Conservation (phyloP, 2,888 invertebrate genomes). For the Nemurella pictetii region DNA sequence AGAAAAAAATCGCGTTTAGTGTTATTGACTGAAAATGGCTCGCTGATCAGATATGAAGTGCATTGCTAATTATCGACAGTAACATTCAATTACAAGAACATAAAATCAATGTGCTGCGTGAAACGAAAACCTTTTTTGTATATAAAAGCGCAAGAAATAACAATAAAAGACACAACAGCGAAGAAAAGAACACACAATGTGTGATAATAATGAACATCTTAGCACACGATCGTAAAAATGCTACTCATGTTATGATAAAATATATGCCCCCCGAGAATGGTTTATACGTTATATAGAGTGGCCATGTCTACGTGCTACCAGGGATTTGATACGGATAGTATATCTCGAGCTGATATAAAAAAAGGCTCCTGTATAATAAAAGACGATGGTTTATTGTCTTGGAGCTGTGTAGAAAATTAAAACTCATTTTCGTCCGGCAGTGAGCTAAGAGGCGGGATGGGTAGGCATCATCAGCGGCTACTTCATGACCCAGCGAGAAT, state of each 20-base stretch:
- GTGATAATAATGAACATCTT: slow-evolving; percentile 18
- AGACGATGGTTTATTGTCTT: background rate
- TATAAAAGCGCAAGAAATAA: background rate
- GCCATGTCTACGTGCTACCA: background rate
- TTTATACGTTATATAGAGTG: background rate
- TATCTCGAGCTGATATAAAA: background rate
- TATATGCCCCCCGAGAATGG: background rate
- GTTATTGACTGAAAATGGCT: background rate
- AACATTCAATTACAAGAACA: background rate
- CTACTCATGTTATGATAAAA: slow-evolving; percentile 2
- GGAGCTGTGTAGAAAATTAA: slow-evolving; percentile 1
- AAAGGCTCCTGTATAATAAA: slow-evolving; percentile 8
- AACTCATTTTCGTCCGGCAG: background rate
- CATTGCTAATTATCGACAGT: background rate
- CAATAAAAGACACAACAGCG: background rate
- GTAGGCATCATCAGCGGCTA: background rate
- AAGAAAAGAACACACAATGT: background rate
- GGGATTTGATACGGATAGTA: background rate
- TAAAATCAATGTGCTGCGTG: too few species aligned
- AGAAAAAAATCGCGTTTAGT: too few species aligned
- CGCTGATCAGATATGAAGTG: background rate
- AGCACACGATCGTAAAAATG: slow-evolving; percentile 26
- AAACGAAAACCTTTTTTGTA: background rate
- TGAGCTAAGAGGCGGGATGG: background rate
- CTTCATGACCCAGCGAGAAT: background rate